Percentiles rank a stretch among this genome's conserved stretches.
These are phyloP conservation scores for Grantiella picta DNA, from an alignment of 2,113 vertebrate genomes.

Conservation along the genomic window DNA sequence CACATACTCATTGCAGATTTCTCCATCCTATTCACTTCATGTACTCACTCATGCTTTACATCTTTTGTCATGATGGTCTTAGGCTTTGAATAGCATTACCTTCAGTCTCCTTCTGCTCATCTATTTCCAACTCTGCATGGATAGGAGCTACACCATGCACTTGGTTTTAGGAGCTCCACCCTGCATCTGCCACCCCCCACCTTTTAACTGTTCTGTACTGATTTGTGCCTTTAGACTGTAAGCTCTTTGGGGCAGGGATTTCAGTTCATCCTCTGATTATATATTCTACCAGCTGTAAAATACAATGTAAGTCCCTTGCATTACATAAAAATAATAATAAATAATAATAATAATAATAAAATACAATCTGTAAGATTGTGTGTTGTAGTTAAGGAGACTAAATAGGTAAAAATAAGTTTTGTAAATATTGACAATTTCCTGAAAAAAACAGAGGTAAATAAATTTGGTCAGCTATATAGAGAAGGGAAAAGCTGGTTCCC, in stretches of 20 bases:
- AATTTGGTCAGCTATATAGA: not conserved
- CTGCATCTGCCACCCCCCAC: not conserved
- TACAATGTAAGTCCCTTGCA: not conserved
- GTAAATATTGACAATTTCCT: not conserved
- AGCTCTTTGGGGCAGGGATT: slow-evolving; percentile 60
- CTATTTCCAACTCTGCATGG: not conserved
- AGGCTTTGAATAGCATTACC: not conserved
- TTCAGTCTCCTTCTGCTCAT: not conserved
- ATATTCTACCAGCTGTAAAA: slow-evolving; percentile 43
- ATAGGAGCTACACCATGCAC: not conserved
- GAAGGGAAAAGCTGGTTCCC: not conserved
- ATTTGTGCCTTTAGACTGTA: slow-evolving; percentile 57
- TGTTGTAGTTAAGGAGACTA: slow-evolving; percentile 45
- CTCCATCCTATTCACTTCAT: not conserved
- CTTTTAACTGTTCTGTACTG: not conserved
- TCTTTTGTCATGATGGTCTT: not conserved
- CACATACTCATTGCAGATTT: not conserved
- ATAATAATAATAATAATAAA: slow-evolving; percentile 50
- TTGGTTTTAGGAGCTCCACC: not conserved
- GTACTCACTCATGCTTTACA: not conserved
- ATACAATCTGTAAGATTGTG: slow-evolving; percentile 28
- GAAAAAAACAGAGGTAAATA: not conserved
- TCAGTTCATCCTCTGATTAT: not conserved
- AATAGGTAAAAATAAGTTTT: not conserved
- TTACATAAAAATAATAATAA: not conserved